Conservation (phyloP, 1,140 invertebrate species). For the Manduca sexta region DNA sequence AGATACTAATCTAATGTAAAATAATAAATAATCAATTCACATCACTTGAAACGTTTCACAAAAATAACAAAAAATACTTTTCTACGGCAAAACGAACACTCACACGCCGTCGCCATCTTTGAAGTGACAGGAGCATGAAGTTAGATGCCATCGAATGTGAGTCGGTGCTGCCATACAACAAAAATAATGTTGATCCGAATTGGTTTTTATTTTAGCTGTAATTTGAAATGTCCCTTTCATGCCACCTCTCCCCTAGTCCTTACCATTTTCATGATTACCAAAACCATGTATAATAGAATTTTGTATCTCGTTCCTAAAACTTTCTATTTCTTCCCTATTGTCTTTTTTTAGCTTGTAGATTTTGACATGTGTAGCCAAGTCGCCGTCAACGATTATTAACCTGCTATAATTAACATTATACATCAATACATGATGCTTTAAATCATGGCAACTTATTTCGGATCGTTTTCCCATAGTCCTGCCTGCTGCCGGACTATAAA, state of each 20-base stretch:
- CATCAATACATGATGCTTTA: no score
- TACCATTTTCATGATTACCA: no score
- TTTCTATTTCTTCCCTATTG: no score
- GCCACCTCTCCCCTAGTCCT: constrained; percentile 5
- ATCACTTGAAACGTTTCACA: constrained; percentile 9
- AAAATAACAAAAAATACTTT: constrained; percentile 6
- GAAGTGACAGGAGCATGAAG: constrained; percentile 9
- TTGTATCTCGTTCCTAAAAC: no score
- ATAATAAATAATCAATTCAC: constrained; percentile 7
- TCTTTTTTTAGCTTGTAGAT: no score
- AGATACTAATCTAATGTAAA: constrained; percentile 3
- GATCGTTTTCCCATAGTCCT: not conserved
- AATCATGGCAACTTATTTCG: no score
- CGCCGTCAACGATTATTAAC: no score
- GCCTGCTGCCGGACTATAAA: not conserved
- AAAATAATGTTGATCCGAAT: constrained; percentile 4
- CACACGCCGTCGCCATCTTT: constrained; percentile 4
- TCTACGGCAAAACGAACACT: not conserved
- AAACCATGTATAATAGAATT: no score
- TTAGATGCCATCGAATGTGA: constrained; percentile 3
- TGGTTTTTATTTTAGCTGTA: constrained; percentile 9
- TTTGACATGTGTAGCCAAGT: no score
- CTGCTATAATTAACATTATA: no score
- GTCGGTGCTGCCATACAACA: no score
- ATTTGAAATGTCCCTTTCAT: constrained; percentile 11